These are phyloP conservation scores for Branchipolynoe longqiensis DNA, from an alignment of 2,888 invertebrate genomes.

Conservation along the genomic window DNA sequence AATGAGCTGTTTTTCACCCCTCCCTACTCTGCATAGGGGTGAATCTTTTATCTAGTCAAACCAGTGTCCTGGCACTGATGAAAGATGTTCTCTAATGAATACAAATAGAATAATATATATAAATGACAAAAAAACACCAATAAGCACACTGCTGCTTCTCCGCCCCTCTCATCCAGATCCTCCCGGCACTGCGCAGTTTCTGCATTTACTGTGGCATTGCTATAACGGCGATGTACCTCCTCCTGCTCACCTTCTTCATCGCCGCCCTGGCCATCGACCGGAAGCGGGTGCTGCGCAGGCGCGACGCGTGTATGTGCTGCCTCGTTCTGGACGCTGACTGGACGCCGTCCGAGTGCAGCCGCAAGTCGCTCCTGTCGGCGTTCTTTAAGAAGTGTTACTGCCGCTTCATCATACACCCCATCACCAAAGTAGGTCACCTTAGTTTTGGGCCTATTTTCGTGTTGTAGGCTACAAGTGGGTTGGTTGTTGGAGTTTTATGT, in stretches of 20 bases:
- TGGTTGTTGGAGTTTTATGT: no score
- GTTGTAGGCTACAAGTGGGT: no score
- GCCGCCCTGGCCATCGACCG: slow-evolving; percentile 89
- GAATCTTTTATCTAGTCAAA: no score
- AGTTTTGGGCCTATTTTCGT: not conserved
- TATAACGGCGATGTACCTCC: slow-evolving; percentile 87
- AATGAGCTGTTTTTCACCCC: no score
- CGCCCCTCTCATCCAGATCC: no score
- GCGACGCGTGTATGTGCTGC: slow-evolving; percentile 29
- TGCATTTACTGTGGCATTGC: slow-evolving; percentile 91
- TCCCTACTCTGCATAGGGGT: no score
- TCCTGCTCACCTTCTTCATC: slow-evolving; percentile 90
- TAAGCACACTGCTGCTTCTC: no score
- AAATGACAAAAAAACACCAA: no score
- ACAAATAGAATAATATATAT: no score
- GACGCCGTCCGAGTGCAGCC: not conserved
- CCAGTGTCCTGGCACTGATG: no score
- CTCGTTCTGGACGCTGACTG: not conserved
- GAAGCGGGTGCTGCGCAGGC: not conserved
- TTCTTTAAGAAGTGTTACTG: not conserved
- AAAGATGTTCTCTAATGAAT: no score
- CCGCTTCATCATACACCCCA: not conserved
- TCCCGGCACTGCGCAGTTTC: slow-evolving; percentile 91
- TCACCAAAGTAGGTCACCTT: not conserved
- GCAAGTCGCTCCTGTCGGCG: not conserved